These are phyloP conservation scores for Sciurus carolinensis DNA, from an alignment of 2,797 vertebrate species.

Conservation along the genomic window DNA sequence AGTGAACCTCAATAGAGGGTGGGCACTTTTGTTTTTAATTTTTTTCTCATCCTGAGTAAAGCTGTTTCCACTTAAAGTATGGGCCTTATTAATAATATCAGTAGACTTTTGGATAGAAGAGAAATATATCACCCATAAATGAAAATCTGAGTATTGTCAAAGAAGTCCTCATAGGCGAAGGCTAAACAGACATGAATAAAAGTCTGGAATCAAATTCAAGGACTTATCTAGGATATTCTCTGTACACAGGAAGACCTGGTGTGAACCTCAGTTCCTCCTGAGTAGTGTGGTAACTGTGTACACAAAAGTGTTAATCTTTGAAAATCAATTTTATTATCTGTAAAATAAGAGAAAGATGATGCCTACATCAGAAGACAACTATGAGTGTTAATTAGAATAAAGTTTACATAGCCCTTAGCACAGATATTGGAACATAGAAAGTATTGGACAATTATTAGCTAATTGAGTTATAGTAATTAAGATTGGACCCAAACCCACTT, in stretches of 20 bases:
- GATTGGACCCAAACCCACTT: not conserved
- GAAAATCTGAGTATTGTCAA: not conserved
- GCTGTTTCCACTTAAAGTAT: not conserved
- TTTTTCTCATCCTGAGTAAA: not conserved
- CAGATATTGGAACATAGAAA: not conserved
- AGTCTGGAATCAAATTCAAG: not conserved
- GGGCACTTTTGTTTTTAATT: not conserved
- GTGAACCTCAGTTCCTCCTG: not conserved
- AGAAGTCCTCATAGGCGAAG: not conserved
- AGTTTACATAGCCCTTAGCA: conserved; percentile 13
- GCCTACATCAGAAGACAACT: not conserved
- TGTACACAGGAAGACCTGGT: not conserved
- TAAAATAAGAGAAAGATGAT: not conserved
- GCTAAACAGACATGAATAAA: not conserved
- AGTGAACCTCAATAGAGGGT: not conserved
- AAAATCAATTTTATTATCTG: not conserved
- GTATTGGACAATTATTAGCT: not conserved
- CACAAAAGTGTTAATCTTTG: not conserved
- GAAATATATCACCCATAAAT: not conserved
- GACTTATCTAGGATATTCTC: not conserved
- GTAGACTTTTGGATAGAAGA: not conserved
- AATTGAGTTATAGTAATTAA: conserved; percentile 18
- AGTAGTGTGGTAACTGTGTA: too few species aligned
- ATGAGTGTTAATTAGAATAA: not conserved
- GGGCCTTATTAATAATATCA: not conserved